phyloP scores from a whole-genome alignment of 2,888 invertebrate genomes.

The Xestoiulus laeticollis region DNA sequence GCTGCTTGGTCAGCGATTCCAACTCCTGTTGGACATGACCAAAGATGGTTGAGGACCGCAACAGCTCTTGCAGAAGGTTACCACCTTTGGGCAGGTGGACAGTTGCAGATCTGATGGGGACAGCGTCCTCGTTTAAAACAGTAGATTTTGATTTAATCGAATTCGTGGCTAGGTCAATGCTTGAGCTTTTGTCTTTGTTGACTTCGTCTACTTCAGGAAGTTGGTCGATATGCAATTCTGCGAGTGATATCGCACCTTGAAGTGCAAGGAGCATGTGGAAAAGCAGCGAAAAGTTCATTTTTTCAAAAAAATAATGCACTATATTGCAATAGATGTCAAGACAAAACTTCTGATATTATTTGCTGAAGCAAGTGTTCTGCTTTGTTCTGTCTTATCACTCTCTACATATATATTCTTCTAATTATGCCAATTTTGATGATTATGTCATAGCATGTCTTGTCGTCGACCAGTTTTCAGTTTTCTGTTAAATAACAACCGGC shows the following conservation, averaged over 20 bases:
- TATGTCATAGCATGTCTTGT: too few relatives aligned
- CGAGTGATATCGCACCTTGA: background rate
- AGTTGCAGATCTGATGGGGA: background rate
- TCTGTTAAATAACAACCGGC: too few relatives aligned
- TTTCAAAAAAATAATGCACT: too few relatives aligned
- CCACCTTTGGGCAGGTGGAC: background rate
- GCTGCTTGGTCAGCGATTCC: slow-evolving; percentile 27
- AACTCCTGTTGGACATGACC: slow-evolving; percentile 36
- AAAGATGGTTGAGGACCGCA: background rate
- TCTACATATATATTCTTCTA: too few relatives aligned
- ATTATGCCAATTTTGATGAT: too few relatives aligned
- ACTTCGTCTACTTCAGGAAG: background rate
- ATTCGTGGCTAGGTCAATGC: background rate
- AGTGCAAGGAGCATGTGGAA: background rate
- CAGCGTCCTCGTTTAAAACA: background rate
- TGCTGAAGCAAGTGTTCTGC: too few relatives aligned
- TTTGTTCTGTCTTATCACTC: too few relatives aligned
- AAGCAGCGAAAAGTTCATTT: background rate
- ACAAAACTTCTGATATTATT: too few relatives aligned
- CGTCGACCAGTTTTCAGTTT: too few relatives aligned
- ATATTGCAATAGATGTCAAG: too few relatives aligned
- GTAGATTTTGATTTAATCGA: background rate
- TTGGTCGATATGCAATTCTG: background rate
- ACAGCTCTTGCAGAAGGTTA: slow-evolving; percentile 40
- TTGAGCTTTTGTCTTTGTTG: background rate